Percentiles rank a stretch among this genome's conserved stretches.
These are phyloP conservation scores for Grapholita molesta DNA, from an alignment of 1,140 invertebrate genomes.

Conservation along the genomic window DNA sequence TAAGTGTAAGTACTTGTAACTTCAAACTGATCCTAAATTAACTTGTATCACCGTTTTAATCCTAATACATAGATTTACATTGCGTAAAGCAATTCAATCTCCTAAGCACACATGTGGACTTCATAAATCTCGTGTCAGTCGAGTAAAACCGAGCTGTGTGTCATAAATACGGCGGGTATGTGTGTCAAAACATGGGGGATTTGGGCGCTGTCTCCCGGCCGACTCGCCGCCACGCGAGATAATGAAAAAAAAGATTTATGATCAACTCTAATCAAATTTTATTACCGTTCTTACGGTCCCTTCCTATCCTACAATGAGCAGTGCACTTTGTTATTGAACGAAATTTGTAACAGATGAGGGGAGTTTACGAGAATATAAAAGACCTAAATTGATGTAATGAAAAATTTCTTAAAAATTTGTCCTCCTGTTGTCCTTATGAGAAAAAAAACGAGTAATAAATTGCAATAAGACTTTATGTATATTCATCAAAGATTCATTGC, in stretches of 20 bases:
- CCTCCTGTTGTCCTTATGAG: background rate
- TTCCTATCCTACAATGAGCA: conserved; percentile 38
- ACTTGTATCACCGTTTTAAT: conserved; percentile 11
- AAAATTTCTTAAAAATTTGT: too few relatives aligned
- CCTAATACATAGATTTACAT: conserved; percentile 36
- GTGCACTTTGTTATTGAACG: conserved; percentile 29
- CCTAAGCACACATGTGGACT: conserved; percentile 67
- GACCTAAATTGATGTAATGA: conserved; percentile 24
- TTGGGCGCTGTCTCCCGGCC: conserved; percentile 50
- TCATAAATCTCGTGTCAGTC: conserved; percentile 72
- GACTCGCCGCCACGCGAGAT: conserved; percentile 49
- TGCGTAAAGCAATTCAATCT: conserved; percentile 65
- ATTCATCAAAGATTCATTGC: too few relatives aligned
- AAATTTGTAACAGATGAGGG: conserved; percentile 42
- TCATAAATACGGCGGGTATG: conserved; percentile 69
- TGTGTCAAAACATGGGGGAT: conserved; percentile 75
- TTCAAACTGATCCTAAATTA: background rate
- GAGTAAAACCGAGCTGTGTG: conserved; percentile 53
- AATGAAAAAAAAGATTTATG: conserved; percentile 76
- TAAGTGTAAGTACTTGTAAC: background rate
- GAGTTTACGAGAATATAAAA: conserved; percentile 13
- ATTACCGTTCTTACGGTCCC: conserved; percentile 58
- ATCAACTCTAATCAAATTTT: conserved; percentile 73
- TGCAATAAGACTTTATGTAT: too few relatives aligned
- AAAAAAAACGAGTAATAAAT: too few relatives aligned